Evolutionary conservation across 1,140 invertebrate genomes (phyloP).

Genomic region (Oedothorax gibbosus): DNA sequence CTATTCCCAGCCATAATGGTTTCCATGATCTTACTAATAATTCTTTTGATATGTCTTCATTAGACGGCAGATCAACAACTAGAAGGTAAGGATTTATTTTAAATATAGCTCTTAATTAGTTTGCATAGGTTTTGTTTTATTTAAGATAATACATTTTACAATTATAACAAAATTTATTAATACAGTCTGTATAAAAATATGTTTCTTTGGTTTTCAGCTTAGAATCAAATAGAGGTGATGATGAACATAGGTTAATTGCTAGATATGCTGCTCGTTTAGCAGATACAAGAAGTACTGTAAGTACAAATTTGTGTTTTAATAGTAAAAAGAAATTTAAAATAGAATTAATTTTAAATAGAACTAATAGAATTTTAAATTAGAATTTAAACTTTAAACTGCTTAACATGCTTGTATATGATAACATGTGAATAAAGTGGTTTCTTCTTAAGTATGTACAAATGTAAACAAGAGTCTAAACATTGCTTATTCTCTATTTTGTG

Average conservation of each 20-base stretch:
- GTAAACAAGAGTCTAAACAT: too few relatives aligned
- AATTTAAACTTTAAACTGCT: too few relatives aligned
- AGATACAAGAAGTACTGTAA: constrained; percentile 86
- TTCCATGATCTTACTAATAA: constrained; percentile 78
- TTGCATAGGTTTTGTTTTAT: not conserved
- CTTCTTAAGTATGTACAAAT: too few relatives aligned
- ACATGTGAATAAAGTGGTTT: too few relatives aligned
- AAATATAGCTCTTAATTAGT: not conserved
- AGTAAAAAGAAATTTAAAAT: not conserved
- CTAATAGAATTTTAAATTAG: too few relatives aligned
- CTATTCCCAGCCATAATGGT: constrained; percentile 87
- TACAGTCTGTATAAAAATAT: not conserved
- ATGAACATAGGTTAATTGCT: constrained; percentile 96
- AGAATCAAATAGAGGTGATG: constrained; percentile 77
- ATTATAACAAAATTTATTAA: not conserved
- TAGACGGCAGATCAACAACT: constrained; percentile 82
- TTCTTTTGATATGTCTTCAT: constrained; percentile 82
- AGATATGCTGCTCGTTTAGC: constrained; percentile 93
- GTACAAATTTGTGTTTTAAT: constrained; percentile 64
- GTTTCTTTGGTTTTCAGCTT: constrained; percentile 64
- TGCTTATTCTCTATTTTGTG: too few relatives aligned
- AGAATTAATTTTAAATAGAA: not conserved
- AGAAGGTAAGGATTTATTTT: constrained; percentile 70
- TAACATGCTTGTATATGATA: too few relatives aligned
- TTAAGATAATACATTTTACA: not conserved